phyloP scores from a whole-genome alignment of 2,113 vertebrate genomes.

The Calyptommatus sinebrachiatus region DNA sequence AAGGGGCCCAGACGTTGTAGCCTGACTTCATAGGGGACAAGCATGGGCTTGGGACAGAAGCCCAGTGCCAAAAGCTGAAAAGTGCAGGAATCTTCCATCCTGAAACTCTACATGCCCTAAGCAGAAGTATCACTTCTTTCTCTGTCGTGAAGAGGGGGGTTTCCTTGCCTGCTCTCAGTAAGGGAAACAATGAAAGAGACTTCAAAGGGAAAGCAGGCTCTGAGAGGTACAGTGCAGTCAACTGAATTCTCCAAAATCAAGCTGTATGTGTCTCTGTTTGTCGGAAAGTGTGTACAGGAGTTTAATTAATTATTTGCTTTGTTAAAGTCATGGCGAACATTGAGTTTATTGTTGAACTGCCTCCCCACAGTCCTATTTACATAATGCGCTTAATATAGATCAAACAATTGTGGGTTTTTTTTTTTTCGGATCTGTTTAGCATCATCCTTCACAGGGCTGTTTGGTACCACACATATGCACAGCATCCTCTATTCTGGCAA shows the following conservation, averaged over 20 bases:
- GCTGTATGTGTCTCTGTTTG: not conserved
- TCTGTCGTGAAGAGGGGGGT: not conserved
- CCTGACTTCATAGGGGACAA: too few species aligned
- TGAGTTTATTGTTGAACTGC: not conserved
- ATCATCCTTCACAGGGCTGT: not conserved
- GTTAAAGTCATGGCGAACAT: not conserved
- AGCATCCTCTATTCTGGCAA: not conserved
- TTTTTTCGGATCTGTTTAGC: not conserved
- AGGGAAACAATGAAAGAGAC: fast-evolving
- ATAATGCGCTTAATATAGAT: not conserved
- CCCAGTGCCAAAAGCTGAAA: too few species aligned
- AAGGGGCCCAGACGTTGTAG: too few species aligned
- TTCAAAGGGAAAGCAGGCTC: constrained; percentile 4
- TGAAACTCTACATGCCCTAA: too few species aligned
- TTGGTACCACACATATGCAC: not conserved
- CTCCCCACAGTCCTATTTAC: not conserved
- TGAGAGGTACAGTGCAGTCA: not conserved
- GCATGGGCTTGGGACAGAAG: too few species aligned
- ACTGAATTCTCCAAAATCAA: not conserved
- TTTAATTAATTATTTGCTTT: constrained; percentile 24
- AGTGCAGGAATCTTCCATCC: too few species aligned
- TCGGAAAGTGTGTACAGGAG: not conserved
- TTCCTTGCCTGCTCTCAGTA: not conserved
- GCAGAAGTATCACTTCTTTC: not conserved
- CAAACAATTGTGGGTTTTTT: not conserved